Evolutionary conservation across 1,140 invertebrate species (phyloP).

Genomic region (Aradophagus sp.): DNA sequence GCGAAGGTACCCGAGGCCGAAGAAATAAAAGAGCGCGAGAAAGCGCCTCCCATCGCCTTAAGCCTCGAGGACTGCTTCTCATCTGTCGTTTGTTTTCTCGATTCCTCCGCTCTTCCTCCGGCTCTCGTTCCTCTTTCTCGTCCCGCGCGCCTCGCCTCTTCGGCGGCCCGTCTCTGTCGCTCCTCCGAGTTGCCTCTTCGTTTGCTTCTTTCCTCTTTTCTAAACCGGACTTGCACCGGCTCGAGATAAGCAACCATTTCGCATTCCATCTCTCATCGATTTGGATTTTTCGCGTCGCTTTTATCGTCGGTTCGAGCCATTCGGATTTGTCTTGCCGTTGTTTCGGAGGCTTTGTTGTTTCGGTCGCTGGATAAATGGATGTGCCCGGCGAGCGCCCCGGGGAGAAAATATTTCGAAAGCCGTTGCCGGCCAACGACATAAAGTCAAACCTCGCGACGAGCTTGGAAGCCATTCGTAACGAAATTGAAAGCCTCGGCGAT

Average conservation of each 20-base stretch:
- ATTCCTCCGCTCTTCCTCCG: no score
- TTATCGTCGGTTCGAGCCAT: constrained; percentile 7
- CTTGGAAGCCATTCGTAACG: no score
- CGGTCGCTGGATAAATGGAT: no score
- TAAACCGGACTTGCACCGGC: constrained; percentile 19
- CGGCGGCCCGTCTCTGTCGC: no score
- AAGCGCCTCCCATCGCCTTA: constrained; percentile 44
- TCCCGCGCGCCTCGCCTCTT: no score
- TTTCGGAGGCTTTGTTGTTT: constrained; percentile 17
- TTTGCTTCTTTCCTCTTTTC: constrained; percentile 7
- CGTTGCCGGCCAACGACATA: no score
- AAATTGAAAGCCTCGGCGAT: no score
- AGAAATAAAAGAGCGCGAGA: constrained; percentile 53
- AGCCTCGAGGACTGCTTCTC: constrained; percentile 51
- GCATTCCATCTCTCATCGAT: constrained; percentile 35
- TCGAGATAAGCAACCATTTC: constrained; percentile 44
- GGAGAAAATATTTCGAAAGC: constrained; percentile 5
- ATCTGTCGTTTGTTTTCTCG: constrained; percentile 62
- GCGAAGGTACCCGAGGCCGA: constrained; percentile 38
- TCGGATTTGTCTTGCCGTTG: constrained; percentile 30
- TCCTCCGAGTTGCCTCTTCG: constrained; percentile 17
- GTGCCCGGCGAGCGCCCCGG: no score
- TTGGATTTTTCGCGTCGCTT: constrained; percentile 31
- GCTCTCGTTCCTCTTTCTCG: constrained; percentile 20
- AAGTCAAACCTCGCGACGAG: no score